phyloP scores from a whole-genome alignment of 2,113 vertebrate genomes.

The Ginglymostoma cirratum region DNA sequence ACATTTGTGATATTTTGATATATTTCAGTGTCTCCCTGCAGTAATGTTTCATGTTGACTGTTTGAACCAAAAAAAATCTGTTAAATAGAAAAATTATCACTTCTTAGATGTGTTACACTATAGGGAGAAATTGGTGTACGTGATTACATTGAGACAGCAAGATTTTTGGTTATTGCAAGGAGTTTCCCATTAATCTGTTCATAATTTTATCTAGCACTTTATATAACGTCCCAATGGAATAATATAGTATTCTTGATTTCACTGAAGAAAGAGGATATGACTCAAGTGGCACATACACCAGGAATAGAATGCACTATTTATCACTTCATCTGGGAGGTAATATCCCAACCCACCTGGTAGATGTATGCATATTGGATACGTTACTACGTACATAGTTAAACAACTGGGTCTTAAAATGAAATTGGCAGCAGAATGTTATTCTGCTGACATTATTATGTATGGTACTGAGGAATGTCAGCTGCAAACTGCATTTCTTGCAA shows the following conservation, averaged over 20 bases:
- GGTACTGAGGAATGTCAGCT: constrained; percentile 53
- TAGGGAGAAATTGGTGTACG: constrained; percentile 66
- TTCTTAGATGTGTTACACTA: constrained; percentile 68
- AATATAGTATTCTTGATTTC: constrained; percentile 62
- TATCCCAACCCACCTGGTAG: constrained; percentile 45
- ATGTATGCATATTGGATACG: constrained; percentile 51
- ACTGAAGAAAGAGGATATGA: constrained; percentile 61
- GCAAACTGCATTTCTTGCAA: constrained; percentile 50
- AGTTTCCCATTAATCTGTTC: constrained; percentile 67
- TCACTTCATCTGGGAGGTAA: constrained; percentile 45
- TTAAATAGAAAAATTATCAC: constrained; percentile 70
- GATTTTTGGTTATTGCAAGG: constrained; percentile 70
- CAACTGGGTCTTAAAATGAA: constrained; percentile 56
- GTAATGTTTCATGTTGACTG: background rate
- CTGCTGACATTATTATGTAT: constrained; percentile 55
- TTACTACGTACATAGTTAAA: constrained; percentile 49
- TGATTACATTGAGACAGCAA: constrained; percentile 75
- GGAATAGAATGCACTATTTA: constrained; percentile 50
- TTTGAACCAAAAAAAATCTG: constrained; percentile 48
- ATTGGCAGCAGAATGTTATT: constrained; percentile 55
- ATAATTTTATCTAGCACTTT: constrained; percentile 67
- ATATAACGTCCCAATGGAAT: constrained; percentile 64
- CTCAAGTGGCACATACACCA: constrained; percentile 57
- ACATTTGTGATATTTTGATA: background rate
- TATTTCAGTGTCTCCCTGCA: background rate